A percentile compares a stretch with the other conserved stretches of the same genome.
Evolutionary conservation across 35 echinoderm and acorn worm genomes (phyloP).

Genomic region (Eucidaris tribuloides): DNA sequence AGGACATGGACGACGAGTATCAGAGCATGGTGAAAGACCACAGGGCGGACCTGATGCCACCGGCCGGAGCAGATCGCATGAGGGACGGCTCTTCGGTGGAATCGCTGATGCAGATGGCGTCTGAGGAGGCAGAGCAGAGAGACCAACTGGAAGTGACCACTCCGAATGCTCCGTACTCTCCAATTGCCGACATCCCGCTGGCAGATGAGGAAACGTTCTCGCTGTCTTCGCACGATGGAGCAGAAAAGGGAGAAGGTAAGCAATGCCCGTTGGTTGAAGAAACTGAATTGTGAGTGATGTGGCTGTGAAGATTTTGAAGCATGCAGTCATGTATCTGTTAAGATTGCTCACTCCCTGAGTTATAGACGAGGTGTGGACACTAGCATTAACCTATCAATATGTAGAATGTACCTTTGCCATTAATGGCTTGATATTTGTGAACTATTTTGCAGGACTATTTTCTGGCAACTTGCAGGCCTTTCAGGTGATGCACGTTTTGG

Average conservation of each 20-base stretch:
- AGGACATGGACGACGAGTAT: conserved; percentile 76
- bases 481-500: no score
- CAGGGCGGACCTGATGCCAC: not conserved
- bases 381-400: no score
- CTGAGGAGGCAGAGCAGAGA: not conserved
- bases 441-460: no score
- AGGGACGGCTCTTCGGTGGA: conserved; percentile 36
- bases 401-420: no score
- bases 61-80: not conserved
- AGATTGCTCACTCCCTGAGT: no score
- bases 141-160: not conserved
- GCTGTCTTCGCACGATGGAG: not conserved
- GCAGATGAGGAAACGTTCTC: not conserved
- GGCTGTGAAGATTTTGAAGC: no score
- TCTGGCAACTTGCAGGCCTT: no score
- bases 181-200: not conserved
- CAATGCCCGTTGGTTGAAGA: not conserved
- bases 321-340: not conserved
- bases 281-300: not conserved
- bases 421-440: no score
- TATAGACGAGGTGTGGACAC: no score
- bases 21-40: conserved; percentile 46
- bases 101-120: conserved; percentile 42
- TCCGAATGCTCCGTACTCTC: not conserved
- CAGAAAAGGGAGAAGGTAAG: not conserved